These are phyloP conservation scores for Athene cunicularia DNA, from an alignment of 2,113 vertebrate species.

Conservation along the genomic window DNA sequence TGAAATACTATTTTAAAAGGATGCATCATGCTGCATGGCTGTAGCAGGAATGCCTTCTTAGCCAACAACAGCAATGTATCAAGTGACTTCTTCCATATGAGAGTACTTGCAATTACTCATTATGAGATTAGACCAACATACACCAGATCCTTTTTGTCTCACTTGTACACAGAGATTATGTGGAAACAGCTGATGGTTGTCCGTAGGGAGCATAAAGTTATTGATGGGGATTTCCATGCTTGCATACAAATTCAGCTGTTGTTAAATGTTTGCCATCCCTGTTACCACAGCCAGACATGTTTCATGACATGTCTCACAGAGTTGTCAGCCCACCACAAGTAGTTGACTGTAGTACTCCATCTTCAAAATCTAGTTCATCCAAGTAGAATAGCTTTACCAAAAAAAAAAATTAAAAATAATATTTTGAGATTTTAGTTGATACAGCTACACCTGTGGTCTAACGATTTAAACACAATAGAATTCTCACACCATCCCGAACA, in stretches of 20 bases:
- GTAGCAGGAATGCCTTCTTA: background rate
- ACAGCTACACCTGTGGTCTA: accelerated
- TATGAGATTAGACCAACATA: background rate
- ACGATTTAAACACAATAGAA: background rate
- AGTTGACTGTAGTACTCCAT: background rate
- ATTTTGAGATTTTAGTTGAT: background rate
- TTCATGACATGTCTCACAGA: background rate
- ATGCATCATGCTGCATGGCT: background rate
- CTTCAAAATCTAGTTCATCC: background rate
- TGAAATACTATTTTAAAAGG: conserved; percentile 23
- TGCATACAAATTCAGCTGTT: background rate
- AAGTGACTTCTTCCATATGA: background rate
- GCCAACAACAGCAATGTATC: background rate
- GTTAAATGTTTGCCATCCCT: background rate
- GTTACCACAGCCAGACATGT: accelerated
- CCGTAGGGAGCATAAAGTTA: background rate
- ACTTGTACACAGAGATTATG: background rate
- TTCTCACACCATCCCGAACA: background rate
- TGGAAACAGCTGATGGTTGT: background rate
- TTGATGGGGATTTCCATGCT: background rate
- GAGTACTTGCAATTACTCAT: background rate
- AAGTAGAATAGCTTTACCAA: background rate
- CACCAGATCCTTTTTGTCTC: background rate
- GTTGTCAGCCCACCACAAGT: background rate
- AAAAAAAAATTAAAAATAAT: background rate